A percentile compares a stretch with the other conserved stretches of the same genome.
Conservation (phyloP, 2,888 invertebrate genomes). For the Laspeyria flexula region DNA sequence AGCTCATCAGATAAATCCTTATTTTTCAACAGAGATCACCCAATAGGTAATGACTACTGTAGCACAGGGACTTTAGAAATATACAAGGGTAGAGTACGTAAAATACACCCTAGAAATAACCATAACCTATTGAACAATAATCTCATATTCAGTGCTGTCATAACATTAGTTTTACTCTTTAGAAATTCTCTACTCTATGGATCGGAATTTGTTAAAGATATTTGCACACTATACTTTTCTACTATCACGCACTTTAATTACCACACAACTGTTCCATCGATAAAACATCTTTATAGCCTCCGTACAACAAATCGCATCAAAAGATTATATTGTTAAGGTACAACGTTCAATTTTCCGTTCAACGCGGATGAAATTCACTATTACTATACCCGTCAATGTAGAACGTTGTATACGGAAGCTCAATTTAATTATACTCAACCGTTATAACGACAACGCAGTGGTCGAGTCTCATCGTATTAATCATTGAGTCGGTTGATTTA, state of each 20-base stretch:
- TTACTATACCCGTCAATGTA: constrained; percentile 45
- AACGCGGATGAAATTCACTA: constrained; percentile 36
- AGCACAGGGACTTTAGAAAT: too few species aligned
- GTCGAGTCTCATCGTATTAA: constrained; percentile 74
- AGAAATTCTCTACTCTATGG: neutral
- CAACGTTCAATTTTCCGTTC: constrained; percentile 53
- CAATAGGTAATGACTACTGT: too few species aligned
- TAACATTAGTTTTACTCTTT: neutral
- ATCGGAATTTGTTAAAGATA: neutral
- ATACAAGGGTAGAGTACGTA: too few species aligned
- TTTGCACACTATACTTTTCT: neutral
- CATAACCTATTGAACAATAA: too few species aligned
- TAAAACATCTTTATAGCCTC: constrained; percentile 1
- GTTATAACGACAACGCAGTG: constrained; percentile 75
- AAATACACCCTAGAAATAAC: too few species aligned
- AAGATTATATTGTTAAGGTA: constrained; percentile 48
- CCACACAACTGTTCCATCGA: neutral
- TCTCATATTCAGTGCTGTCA: too few species aligned
- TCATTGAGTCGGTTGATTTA: constrained; percentile 78
- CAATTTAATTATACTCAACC: constrained; percentile 80
- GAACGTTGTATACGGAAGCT: constrained; percentile 70
- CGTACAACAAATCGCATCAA: constrained; percentile 12
- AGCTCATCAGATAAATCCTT: too few species aligned
- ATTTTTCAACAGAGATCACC: too few species aligned
- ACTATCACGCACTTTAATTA: neutral